Conservation (phyloP, 2,113 vertebrate genomes). For the Arothron firmamentum region DNA sequence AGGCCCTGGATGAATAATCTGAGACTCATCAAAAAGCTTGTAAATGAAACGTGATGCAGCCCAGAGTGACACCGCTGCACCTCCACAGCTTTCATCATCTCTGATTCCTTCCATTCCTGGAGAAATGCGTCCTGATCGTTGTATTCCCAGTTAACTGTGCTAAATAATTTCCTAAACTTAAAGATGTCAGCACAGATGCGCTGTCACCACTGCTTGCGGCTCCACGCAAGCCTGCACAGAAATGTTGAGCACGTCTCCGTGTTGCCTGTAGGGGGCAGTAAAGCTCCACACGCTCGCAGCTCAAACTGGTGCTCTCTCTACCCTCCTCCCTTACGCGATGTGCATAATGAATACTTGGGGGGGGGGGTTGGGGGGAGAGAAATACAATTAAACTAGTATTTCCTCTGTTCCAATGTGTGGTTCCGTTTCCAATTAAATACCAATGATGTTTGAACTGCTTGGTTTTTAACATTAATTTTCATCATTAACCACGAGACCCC, state of each 20-base stretch:
- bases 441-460: too few species aligned
- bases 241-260: not conserved
- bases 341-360: not conserved
- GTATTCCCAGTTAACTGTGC: too few species aligned
- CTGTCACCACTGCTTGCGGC: not conserved
- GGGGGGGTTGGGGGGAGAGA: too few species aligned
- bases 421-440: not conserved
- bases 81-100: not conserved
- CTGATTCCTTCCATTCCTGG: not conserved
- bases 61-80: conserved; percentile 8
- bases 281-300: conserved; percentile 44
- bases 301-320: not conserved
- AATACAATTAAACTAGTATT: not conserved
- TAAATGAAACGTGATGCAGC: not conserved
- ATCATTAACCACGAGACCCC: too few species aligned
- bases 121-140: not conserved
- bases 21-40: not conserved
- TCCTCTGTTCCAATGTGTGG: not conserved
- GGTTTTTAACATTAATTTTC: too few species aligned
- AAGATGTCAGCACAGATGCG: too few species aligned
- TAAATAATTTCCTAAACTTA: too few species aligned
- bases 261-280: conserved; percentile 59
- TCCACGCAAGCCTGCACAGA: not conserved
- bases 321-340: not conserved
- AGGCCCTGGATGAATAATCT: not conserved